Conservation (phyloP, 2,113 vertebrate species). For the Salminus brasiliensis region DNA sequence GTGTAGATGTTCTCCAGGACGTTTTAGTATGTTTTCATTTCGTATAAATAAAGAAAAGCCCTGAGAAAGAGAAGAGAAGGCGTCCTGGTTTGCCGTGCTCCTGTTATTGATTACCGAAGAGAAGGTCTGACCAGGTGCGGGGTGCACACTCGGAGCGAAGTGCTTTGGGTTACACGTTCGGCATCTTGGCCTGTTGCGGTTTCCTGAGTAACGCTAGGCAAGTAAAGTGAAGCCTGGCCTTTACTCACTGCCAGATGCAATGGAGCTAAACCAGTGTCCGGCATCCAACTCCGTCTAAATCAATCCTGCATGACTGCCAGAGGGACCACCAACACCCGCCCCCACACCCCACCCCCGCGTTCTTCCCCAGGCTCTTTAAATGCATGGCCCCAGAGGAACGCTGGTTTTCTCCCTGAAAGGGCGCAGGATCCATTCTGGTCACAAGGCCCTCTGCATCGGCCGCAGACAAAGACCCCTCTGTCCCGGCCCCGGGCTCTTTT, state of each 20-base stretch:
- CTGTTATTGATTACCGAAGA: slow-evolving; percentile 29
- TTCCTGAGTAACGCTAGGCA: slow-evolving; percentile 12
- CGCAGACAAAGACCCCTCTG: slow-evolving; percentile 76
- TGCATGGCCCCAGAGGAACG: slow-evolving; percentile 31
- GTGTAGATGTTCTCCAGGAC: too few species aligned
- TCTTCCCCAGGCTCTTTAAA: slow-evolving; percentile 16
- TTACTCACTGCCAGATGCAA: slow-evolving; percentile 12
- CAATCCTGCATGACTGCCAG: background rate
- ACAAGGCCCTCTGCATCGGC: slow-evolving; percentile 67
- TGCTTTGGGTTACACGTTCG: slow-evolving; percentile 19
- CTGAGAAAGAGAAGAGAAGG: background rate
- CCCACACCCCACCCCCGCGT: background rate
- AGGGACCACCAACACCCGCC: background rate
- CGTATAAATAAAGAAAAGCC: too few species aligned
- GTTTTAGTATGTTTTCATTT: too few species aligned
- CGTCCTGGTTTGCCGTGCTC: background rate
- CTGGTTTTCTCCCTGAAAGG: slow-evolving; percentile 56
- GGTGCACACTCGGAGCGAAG: background rate
- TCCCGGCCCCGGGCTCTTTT: slow-evolving; percentile 44
- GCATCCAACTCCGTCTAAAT: slow-evolving; percentile 17
- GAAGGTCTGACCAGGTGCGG: background rate
- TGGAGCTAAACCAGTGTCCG: background rate
- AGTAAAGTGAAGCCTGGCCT: background rate
- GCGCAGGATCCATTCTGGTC: slow-evolving; percentile 66
- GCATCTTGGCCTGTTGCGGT: background rate